Base-by-base conservation (phyloP, 1,140 invertebrate species). In the Thereuonema tuberculata region DNA sequence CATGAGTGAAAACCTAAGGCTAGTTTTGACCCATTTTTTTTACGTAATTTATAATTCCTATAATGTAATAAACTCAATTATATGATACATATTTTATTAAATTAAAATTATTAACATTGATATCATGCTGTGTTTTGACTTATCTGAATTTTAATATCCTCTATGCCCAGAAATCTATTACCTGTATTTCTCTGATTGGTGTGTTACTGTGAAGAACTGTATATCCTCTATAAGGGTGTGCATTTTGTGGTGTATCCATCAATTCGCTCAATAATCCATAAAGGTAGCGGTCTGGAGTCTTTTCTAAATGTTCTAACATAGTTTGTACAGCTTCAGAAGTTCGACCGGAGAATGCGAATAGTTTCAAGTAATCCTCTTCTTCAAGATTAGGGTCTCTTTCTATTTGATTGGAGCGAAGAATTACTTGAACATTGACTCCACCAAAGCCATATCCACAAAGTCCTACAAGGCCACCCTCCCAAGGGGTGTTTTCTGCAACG, bases 261-360 rank as follows among this genome's bases (percentile, higher is more conserved):
- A 21, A 29, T 12, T 59, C 46, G 3, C 9, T 23, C 2, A 62
- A 17, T 24, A 61, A 24, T 2, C 24, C 25, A 14, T 29, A 46
- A 21, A 24, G 27, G 15, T 26, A 14, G 17, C 25, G 2, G 12
- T 59, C 31, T 50, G 43, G 21, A 5, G 2, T 48, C 25, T 55
- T 27, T 31, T 73, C 66, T 2, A 75, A 64, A 25, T 73, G 65
- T 27, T 83, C 73, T 3, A 94, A 73, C 47, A 93, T 74, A 54
- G 70, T 69, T 46, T 81, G 74, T 21, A 93, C 82, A 5, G 85
- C 86, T 56, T 87, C 84, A 67, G 89, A 81, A 1, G 90, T 95
- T 63, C 93, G 80, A 14, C 90, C 92, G 15, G 87, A 88, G 55
- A 86, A 83, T 2, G 83, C 75, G 21, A 93, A 77, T 5, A 96